Evolutionary conservation across 2,113 vertebrate species (phyloP), one percentile per base, ranked within the genome.

Genomic region (Aphyosemion australe): DNA sequence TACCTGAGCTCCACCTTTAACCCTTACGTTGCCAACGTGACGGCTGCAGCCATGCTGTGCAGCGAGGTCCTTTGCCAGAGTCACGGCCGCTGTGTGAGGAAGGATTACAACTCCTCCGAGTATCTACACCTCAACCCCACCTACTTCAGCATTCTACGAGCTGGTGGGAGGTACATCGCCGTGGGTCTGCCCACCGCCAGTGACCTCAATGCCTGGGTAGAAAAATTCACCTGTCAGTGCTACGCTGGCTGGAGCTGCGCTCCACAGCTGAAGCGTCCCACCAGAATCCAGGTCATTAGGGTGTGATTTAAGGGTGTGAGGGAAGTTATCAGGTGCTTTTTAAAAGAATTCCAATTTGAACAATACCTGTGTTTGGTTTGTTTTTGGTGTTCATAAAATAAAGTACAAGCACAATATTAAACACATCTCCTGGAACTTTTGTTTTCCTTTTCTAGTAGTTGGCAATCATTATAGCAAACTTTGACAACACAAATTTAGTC

Each of bases 21-120:
- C 58, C 95, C 93, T 0, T 98, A 97, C 65, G 55, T 97, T 18
- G 90, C 94, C 80, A 98, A 98, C 0, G 90, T 96, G 76, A 95
- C 95, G 0, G 90, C 95, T 18, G 96, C 96, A 6, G 84, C 94
- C 63, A 93, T 84, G 85, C 90, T 97, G 61, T 97, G 95, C 78
- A 94, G 93, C 68, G 65, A 88, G 45, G 76, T 81, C n/a, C 72
- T 97, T 56, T 98, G 96, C 62, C 86, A 90, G 48, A 84, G 88
- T 5, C 82, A 84, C 12, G 96, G 96, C 9, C 82, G 93, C 18
- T 97, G 96, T 12, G 69, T 76, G 53, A 83, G 96, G 52, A 95
- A 92, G 87, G 19, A 83, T 43, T 91, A 90, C 74, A 61, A 95
- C 73, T 92, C 94, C 9, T 43, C 9, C 9, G 79, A 90, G 74